Percentiles rank a stretch among this genome's conserved stretches.
phyloP scores from a whole-genome alignment of 1,140 invertebrate species.

The Neodiprion virginianus region DNA sequence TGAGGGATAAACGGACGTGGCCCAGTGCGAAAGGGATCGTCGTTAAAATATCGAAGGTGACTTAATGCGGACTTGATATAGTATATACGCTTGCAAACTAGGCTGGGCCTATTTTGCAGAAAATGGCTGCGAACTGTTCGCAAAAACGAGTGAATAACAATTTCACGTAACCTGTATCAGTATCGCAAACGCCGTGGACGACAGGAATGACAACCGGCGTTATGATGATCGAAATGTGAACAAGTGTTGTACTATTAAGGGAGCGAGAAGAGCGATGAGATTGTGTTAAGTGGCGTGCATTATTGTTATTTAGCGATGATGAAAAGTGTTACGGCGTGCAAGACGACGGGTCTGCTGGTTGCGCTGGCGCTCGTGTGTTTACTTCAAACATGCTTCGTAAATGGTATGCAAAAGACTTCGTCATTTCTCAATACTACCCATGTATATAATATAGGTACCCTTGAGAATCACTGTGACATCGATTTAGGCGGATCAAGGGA shows the following conservation, averaged over 20 bases:
- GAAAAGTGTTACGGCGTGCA: slow-evolving; percentile 9
- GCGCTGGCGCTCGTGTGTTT: slow-evolving; percentile 43
- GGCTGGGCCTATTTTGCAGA: slow-evolving; percentile 22
- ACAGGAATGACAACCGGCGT: background rate
- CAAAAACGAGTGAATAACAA: slow-evolving; percentile 10
- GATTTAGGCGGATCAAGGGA: background rate
- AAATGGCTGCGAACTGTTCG: slow-evolving; percentile 22
- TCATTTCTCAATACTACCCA: background rate
- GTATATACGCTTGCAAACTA: slow-evolving; percentile 5
- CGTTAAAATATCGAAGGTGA: background rate
- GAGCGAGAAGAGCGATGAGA: background rate
- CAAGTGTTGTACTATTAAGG: background rate
- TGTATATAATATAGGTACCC: background rate
- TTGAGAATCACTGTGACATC: background rate
- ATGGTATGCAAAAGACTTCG: slow-evolving; percentile 36
- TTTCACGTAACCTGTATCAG: slow-evolving; percentile 1
- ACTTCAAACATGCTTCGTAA: slow-evolving; percentile 35
- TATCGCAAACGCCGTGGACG: background rate
- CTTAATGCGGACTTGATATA: background rate
- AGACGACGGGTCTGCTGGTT: slow-evolving; percentile 25
- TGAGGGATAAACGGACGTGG: background rate
- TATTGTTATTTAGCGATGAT: slow-evolving; percentile 25
- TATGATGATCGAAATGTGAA: background rate
- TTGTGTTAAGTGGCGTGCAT: slow-evolving; percentile 10
- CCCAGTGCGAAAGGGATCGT: slow-evolving; percentile 1